Base-by-base conservation (phyloP, 2,113 vertebrate genomes). In the Vanacampus margaritifer region DNA sequence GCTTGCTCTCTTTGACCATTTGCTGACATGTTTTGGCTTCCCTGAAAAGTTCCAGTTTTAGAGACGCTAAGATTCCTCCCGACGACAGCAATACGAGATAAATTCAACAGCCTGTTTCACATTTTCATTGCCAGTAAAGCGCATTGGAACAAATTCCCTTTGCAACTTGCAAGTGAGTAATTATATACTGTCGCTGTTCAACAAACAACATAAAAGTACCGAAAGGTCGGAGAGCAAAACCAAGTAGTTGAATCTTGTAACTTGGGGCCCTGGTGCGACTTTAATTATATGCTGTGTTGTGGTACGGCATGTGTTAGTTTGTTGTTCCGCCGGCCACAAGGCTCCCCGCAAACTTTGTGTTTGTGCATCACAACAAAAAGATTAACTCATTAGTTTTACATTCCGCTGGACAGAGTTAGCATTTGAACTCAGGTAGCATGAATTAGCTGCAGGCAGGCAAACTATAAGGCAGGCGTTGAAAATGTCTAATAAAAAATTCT, bases 231-330 rank as follows among this genome's bases (percentile, higher is more conserved):
- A 54, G 57, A 26, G 70, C 5, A 32, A 65, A 70, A 65, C 57
- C 35, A 5, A 28, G 14, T 41, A 28, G 57, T 51, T 9, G 67
- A 71, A 32, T 64, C 45, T 63, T 39, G 26, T 45, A 58, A 45
- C 58, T 58, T 50, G 32, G 11, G 65, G 46, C 57, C n/a, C n/a
- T 21, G 65, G 21, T 68, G 11, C 57, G 69, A 75, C 66, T 71
- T 84, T 76, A 84, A 28, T 71, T 72, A 64, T 58, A 41, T 32
- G 60, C 68, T 58, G 65, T 80, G 77, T 77, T 80, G 81, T 64
- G 79, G 79, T 56, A 67, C 41, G 1, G 24, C 71, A 72, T 74
- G 48, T 72, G 73, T 77, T 82, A 78, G 68, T 80, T 80, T 73
- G 79, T 62, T 69, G 28, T 64, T 35, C 37, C 62, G 68, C 37